phyloP scores from a whole-genome alignment of 2,797 vertebrate genomes.

The Merluccius polli region DNA sequence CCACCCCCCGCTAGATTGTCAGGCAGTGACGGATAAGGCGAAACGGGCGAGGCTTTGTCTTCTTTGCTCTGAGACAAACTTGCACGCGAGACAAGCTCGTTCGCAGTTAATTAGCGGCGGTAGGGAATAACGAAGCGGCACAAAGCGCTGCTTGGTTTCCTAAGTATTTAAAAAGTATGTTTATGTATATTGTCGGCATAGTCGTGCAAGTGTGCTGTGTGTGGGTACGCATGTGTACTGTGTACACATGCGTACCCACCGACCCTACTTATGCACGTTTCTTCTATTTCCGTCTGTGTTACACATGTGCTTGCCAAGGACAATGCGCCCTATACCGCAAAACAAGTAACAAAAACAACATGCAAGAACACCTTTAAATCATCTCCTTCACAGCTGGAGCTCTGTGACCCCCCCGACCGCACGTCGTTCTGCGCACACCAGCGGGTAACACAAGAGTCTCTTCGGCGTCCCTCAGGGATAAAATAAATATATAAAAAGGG shows the following conservation, averaged over 20 bases:
- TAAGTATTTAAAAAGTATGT: not conserved
- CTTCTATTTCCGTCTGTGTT: not conserved
- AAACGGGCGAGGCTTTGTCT: not conserved
- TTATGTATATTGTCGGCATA: not conserved
- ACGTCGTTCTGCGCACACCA: not conserved
- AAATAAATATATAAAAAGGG: not conserved
- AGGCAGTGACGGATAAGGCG: not conserved
- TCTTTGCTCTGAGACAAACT: not conserved
- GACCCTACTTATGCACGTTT: not conserved
- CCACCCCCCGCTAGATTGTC: not conserved
- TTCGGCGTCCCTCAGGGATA: not conserved
- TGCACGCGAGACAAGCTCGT: not conserved
- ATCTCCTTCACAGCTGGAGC: not conserved
- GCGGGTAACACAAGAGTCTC: not conserved
- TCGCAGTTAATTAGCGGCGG: not conserved
- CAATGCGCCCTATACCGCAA: not conserved
- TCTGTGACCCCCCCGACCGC: not conserved
- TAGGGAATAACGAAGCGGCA: not conserved
- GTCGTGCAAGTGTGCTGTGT: too few relatives aligned
- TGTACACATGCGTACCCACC: too few relatives aligned
- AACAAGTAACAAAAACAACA: not conserved
- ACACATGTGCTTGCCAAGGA: not conserved
- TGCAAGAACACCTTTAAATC: not conserved
- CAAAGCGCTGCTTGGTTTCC: not conserved
- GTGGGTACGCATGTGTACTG: not conserved